Evolutionary conservation across 2,888 invertebrate species (phyloP), one percentile per base, ranked within the genome.

Genomic region (Andrena trimmerana): DNA sequence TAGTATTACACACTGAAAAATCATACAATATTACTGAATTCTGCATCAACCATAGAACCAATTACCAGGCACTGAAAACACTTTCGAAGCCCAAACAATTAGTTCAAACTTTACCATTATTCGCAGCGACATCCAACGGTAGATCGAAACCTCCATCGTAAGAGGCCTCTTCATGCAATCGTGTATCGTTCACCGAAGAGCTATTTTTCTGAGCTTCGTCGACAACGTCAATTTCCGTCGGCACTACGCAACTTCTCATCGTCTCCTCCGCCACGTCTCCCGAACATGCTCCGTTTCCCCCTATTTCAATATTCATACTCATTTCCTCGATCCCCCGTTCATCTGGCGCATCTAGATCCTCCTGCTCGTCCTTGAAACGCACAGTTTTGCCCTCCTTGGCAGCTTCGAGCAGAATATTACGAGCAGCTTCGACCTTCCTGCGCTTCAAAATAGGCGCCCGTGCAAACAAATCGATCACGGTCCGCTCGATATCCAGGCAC

Each of bases 381-480:
- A 93, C 93, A 7, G 87, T 91, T 60, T 92, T 92, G 0, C 87
- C 82, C 69, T 91, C 90, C 66, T 86, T 89, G 31, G 80, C 82
- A 52, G 69, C 62, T 31, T 31, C 65, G 0, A 74, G 16, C 0
- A 72, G 8, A 8, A 71, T 16, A 27, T 24, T 16, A 0, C 71
- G 36, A 16, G 75, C 71, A 60, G 54, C 59, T 20, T 86, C 88
- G 13, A 85, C 70, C 59, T 83, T 86, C 36, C 84, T 65, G 13
- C 57, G 89, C 68, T 90, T 92, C 63, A 89, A 70, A 31, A 90
- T 89, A 36, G 92, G 87, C 60, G 91, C 90, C 0, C 86, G 77
- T 16, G 83, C 88, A 36, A 93, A 85, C 52, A 92, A 33, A 36
- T 88, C 89, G 72, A 91, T 84, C 90, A 92, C 87, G 4, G 90